Evolutionary conservation across 1,140 invertebrate genomes (phyloP).

Genomic region (Pseudoatta argentina): DNA sequence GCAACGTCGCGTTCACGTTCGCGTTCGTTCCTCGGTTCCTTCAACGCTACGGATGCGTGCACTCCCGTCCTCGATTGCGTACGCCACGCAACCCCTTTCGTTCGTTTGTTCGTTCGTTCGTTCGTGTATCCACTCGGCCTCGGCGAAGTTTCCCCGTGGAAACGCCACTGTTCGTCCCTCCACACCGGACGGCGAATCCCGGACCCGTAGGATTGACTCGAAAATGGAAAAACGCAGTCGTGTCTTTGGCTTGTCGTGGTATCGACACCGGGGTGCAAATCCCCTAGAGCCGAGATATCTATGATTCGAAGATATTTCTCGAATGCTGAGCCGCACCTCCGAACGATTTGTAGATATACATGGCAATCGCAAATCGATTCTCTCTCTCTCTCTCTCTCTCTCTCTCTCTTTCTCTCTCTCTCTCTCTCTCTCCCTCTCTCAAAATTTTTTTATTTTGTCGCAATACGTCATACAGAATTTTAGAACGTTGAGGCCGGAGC

Average conservation of each 20-base stretch:
- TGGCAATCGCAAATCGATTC: constrained; percentile 22
- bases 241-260: neutral
- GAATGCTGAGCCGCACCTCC: neutral
- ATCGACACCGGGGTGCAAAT: neutral
- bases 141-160: constrained; percentile 65
- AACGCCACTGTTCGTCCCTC: constrained; percentile 17
- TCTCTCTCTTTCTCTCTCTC: neutral
- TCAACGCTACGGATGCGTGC: constrained; percentile 64
- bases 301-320: neutral
- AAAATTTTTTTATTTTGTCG: neutral
- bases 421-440: neutral
- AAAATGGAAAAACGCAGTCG: constrained; percentile 18
- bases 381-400: too few relatives aligned
- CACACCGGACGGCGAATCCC: neutral
- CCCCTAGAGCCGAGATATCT: neutral
- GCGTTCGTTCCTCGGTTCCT: constrained; percentile 58
- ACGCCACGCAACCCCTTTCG: constrained; percentile 71
- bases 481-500: too few relatives aligned
- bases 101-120: constrained; percentile 58
- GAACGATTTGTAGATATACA: neutral
- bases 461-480: neutral
- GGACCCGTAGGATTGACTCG: constrained; percentile 3
- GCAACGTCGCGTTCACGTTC: constrained; percentile 42
- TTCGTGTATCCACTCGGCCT: constrained; percentile 58
- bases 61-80: constrained; percentile 56